Conservation (phyloP, 2,113 vertebrate species). For the Bubalus kerabau region DNA sequence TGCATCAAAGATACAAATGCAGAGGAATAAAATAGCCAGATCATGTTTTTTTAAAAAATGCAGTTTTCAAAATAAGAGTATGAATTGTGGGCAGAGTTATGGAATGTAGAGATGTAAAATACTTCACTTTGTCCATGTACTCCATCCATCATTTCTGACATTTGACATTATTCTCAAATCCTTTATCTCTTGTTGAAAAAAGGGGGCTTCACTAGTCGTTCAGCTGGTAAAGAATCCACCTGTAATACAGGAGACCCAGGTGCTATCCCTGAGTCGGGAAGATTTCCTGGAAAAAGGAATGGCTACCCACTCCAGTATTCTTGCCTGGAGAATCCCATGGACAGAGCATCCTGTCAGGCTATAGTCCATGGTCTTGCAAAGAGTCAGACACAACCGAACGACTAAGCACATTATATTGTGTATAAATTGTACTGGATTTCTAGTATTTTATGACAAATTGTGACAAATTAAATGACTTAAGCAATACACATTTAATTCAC, state of each 20-base stretch:
- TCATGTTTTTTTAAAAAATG: background rate
- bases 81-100: background rate
- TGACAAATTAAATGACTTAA: background rate
- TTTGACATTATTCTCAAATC: background rate
- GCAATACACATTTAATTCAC: background rate
- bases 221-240: background rate
- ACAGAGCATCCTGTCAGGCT: background rate
- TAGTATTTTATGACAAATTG: background rate
- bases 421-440: background rate
- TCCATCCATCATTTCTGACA: background rate
- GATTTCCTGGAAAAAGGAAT: background rate
- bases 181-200: background rate
- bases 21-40: background rate
- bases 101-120: background rate
- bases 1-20: background rate
- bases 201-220: background rate
- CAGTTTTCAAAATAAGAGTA: background rate
- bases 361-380: background rate
- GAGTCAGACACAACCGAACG: rapidly evolving
- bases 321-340: background rate
- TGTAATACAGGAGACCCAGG: background rate
- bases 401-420: background rate
- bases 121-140: background rate
- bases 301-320: background rate
- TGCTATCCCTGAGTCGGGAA: background rate